phyloP scores from a whole-genome alignment of 2,797 vertebrate species.

The Acrossocheilus wenchowensis region DNA sequence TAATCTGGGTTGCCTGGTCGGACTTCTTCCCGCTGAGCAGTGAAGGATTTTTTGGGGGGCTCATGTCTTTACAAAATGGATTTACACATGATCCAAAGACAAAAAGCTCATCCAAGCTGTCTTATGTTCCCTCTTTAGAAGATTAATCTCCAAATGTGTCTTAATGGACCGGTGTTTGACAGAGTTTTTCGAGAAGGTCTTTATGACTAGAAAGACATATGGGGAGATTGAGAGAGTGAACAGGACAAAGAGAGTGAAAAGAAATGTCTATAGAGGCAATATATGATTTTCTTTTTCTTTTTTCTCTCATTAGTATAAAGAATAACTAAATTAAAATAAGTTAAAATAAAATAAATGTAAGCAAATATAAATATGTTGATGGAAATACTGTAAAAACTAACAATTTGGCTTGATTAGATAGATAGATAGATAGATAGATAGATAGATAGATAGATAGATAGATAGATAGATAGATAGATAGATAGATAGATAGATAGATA shows the following conservation, averaged over 20 bases:
- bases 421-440: too few species aligned
- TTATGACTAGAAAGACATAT: conserved; percentile 23
- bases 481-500: too few species aligned
- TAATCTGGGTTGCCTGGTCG: conserved; percentile 35
- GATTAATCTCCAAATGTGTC: conserved; percentile 42
- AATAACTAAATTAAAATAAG: background rate
- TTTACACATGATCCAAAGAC: conserved; percentile 50
- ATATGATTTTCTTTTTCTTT: background rate
- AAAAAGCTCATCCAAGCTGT: conserved; percentile 49
- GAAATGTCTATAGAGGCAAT: conserved; percentile 16
- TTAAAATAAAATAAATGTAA: background rate
- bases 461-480: too few species aligned
- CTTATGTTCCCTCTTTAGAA: conserved; percentile 39
- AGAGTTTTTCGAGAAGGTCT: conserved; percentile 9
- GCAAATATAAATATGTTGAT: background rate
- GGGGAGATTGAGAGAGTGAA: conserved; percentile 9
- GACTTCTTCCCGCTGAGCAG: conserved; percentile 31
- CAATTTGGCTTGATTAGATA: too few species aligned
- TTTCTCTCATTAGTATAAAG: conserved; percentile 1
- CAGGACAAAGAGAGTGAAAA: background rate
- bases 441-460: too few species aligned
- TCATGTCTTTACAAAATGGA: conserved; percentile 48
- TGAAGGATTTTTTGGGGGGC: conserved; percentile 30
- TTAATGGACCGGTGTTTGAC: conserved; percentile 37
- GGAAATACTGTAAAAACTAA: background rate